phyloP scores from a whole-genome alignment of 2,888 invertebrate genomes.

The Keiferia lycopersicella region DNA sequence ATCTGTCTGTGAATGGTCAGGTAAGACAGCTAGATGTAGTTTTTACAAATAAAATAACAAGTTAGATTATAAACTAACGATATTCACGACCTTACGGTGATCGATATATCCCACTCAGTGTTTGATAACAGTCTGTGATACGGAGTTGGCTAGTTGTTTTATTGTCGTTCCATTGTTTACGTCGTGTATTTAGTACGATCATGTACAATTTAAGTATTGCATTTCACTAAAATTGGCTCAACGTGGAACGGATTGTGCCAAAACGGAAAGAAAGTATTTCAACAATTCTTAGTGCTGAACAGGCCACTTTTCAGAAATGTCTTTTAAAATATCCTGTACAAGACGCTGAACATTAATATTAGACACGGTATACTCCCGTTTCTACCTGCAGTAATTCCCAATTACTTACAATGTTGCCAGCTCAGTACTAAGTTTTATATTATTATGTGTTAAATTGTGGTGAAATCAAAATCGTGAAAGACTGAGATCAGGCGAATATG shows the following conservation, averaged over 20 bases:
- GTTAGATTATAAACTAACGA: too few species aligned
- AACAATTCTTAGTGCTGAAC: not conserved
- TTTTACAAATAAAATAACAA: too few species aligned
- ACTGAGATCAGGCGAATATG: slow-evolving; percentile 1
- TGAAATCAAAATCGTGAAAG: not conserved
- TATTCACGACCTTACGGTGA: not conserved
- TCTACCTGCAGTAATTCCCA: not conserved
- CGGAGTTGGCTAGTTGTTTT: slow-evolving; percentile 30
- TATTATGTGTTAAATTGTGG: not conserved
- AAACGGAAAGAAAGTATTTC: not conserved
- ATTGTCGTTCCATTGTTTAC: slow-evolving; percentile 6
- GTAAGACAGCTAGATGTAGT: too few species aligned
- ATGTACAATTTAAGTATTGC: slow-evolving; percentile 14
- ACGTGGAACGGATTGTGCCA: slow-evolving; percentile 13
- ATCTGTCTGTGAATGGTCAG: too few species aligned
- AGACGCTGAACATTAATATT: not conserved
- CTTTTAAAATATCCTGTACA: too few species aligned
- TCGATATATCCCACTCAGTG: not conserved
- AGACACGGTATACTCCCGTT: not conserved
- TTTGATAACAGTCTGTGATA: slow-evolving; percentile 38
- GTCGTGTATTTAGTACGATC: not conserved
- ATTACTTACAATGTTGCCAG: not conserved
- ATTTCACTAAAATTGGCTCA: slow-evolving; percentile 8
- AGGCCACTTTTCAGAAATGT: not conserved
- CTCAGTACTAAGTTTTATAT: not conserved